Base-by-base conservation (phyloP, 2,797 vertebrate genomes). In the Chloroceryle amazona region DNA sequence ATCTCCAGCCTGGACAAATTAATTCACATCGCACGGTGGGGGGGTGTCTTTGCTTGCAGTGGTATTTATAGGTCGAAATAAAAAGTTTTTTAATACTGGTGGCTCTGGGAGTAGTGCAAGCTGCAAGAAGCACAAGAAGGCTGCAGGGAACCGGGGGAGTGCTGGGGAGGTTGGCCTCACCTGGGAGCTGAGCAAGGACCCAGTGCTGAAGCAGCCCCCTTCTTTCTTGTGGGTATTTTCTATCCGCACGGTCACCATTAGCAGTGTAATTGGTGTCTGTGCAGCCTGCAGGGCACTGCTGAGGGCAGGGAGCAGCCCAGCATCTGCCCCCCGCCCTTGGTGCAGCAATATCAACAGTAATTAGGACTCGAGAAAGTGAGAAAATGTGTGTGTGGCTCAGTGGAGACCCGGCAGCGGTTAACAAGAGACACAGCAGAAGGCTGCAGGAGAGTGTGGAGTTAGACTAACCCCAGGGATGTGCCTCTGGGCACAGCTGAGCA, bases 401-500 rank as follows among this genome's bases (percentile, higher is more conserved):
- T 60, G 47, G 46, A 65, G 75, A 37, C 51, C 18, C 0, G 1
- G 62, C 58, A 87, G 71, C 5, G 2, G 67, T 65, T 65, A 67
- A 47, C 5, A 8, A 67, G 8, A 75, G 46, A 73, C 3, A 10
- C 0, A 0, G 33, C 28, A 9, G 28, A 83, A 33, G 37, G 52
- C 31, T 47, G 73, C 65, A 52, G 42, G 47, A 66, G n/a, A 0
- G 5, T 16, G 61, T 0, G 2, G 66, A 42, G 39, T 20, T 5
- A 3, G 37, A 52, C n/a, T 6, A 4, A 52, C n/a, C 62, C 25
- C 0, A 0, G n/a, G 41, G 31, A 21, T 0, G 0, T 1, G 21
- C 51, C 33, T 80, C 81, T 31, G 0, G 0, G 35, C 81, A 82
- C 63, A 70, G 70, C n/a, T 0, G 0, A 90, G 58, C 37, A 62